Percentiles rank a stretch among this genome's conserved stretches.
Evolutionary conservation across 2,113 vertebrate species (phyloP).

Genomic region (Hippocampus mohnikei): DNA sequence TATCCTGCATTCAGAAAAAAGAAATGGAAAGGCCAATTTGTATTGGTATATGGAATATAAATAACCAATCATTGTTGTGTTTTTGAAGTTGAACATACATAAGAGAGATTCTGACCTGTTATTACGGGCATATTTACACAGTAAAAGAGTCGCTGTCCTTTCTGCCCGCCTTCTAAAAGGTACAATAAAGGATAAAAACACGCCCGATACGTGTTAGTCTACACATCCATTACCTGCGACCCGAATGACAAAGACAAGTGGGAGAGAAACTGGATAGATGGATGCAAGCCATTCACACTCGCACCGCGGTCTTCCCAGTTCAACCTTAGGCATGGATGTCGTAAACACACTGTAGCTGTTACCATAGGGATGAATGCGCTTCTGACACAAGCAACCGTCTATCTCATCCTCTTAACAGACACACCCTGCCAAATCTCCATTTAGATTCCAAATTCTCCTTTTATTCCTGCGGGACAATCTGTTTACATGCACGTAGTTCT

Average conservation of each 20-base stretch:
- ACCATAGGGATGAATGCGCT: slow-evolving; percentile 30
- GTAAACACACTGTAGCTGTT: slow-evolving; percentile 36
- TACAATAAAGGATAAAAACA: not conserved
- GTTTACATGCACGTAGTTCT: slow-evolving; percentile 9
- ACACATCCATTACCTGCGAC: not conserved
- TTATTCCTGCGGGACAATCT: not conserved
- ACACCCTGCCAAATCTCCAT: not conserved
- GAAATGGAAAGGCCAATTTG: no score
- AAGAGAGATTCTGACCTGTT: no score
- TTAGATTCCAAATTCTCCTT: not conserved
- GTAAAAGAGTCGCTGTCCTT: no score
- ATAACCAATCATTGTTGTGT: no score
- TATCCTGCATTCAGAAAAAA: not conserved
- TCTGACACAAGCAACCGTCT: not conserved
- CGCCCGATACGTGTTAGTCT: no score
- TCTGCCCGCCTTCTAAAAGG: not conserved
- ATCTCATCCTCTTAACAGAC: not conserved
- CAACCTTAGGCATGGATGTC: slow-evolving; percentile 8
- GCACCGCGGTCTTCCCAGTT: slow-evolving; percentile 13
- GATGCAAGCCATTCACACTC: not conserved
- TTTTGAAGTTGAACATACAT: no score
- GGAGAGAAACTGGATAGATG: not conserved
- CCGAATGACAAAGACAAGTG: not conserved
- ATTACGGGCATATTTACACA: no score
- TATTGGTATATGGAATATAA: no score